A percentile compares a stretch with the other conserved stretches of the same genome.
Conservation (phyloP, 1,140 invertebrate species). For the Bombyx mori region DNA sequence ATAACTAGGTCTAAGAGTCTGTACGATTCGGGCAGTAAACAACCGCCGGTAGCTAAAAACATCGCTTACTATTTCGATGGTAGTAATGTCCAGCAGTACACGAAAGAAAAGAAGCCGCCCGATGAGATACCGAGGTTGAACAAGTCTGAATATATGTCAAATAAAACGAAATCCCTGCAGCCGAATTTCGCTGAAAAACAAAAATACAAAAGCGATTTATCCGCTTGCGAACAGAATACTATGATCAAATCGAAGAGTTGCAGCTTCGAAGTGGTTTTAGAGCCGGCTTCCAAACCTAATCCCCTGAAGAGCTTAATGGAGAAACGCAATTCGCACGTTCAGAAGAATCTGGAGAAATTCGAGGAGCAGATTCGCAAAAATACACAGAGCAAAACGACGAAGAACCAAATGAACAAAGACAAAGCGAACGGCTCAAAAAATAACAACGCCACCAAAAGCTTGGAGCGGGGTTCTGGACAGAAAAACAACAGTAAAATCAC, state of each 20-base stretch:
- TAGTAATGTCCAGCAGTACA: constrained; percentile 55
- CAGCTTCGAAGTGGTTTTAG: constrained; percentile 68
- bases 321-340: constrained; percentile 65
- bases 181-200: constrained; percentile 60
- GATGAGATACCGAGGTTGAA: constrained; percentile 72
- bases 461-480: constrained; percentile 71
- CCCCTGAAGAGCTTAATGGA: constrained; percentile 63
- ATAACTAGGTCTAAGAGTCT: constrained; percentile 64
- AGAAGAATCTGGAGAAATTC: constrained; percentile 70
- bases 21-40: constrained; percentile 59
- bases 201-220: constrained; percentile 61
- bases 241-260: constrained; percentile 69
- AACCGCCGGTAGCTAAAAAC: constrained; percentile 55
- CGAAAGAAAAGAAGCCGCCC: constrained; percentile 43
- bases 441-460: constrained; percentile 63
- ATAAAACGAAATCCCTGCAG: constrained; percentile 60
- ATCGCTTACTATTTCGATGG: constrained; percentile 74
- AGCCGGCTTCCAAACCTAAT: constrained; percentile 60
- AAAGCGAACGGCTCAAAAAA: constrained; percentile 55
- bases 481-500: constrained; percentile 70
- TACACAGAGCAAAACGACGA: constrained; percentile 66
- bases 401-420: constrained; percentile 68
- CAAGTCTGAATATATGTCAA: constrained; percentile 70
- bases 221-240: constrained; percentile 53
- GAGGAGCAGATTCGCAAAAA: constrained; percentile 68